These are phyloP conservation scores for Oncorhynchus gorbuscha DNA, from an alignment of 2,113 vertebrate species.

Conservation along the genomic window DNA sequence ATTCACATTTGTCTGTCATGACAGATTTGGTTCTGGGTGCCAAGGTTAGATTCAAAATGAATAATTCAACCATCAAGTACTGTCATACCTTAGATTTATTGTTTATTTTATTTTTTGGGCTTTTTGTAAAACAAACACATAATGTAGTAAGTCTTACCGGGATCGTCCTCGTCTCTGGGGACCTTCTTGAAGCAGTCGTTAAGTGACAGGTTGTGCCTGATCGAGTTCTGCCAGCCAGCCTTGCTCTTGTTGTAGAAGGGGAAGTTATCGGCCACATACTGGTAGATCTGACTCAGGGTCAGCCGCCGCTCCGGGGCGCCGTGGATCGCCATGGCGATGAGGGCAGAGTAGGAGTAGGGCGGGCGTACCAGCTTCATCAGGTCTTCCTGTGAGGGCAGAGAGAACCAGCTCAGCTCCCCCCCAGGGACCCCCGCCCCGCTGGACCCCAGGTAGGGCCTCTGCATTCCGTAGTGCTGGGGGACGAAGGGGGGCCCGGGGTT, in stretches of 20 bases:
- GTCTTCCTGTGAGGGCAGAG: constrained; percentile 94
- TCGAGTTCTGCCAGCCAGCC: too few relatives aligned
- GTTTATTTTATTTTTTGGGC: too few relatives aligned
- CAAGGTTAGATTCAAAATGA: too few relatives aligned
- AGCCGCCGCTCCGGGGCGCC: constrained; percentile 87
- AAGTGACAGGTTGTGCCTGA: too few relatives aligned
- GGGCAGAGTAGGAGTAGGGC: constrained; percentile 96
- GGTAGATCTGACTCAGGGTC: too few relatives aligned
- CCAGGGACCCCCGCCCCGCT: constrained; percentile 76
- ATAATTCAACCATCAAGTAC: too few relatives aligned
- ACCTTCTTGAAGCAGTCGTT: constrained; percentile 54
- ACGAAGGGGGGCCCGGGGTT: constrained; percentile 83
- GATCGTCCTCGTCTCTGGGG: constrained; percentile 95
- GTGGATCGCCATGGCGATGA: constrained; percentile 98
- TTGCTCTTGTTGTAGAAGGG: too few relatives aligned
- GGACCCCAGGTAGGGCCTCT: constrained; percentile 86
- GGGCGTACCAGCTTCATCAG: constrained; percentile 97
- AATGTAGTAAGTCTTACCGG: constrained; percentile 75
- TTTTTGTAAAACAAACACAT: not conserved
- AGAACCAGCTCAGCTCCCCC: constrained; percentile 91
- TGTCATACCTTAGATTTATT: too few relatives aligned
- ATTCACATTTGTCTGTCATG: too few relatives aligned
- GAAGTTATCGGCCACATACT: too few relatives aligned
- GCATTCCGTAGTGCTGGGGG: constrained; percentile 91
- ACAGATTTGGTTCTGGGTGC: too few relatives aligned